Conservation (phyloP, 2,113 vertebrate species). For the Sclerurus mexicanus region DNA sequence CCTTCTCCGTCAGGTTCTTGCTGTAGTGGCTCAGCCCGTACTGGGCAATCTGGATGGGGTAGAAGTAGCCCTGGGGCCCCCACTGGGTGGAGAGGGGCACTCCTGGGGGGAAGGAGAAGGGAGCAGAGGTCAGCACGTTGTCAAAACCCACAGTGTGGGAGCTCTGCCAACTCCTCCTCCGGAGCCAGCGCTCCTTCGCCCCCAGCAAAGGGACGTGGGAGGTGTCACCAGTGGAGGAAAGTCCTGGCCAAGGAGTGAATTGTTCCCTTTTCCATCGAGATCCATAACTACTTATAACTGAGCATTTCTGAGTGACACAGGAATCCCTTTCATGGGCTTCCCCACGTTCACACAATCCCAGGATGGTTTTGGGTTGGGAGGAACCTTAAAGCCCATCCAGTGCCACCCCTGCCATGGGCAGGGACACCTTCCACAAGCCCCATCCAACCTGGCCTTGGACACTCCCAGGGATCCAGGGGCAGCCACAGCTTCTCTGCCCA, state of each 20-base stretch:
- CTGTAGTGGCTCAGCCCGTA: constrained; percentile 99
- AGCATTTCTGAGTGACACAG: background rate
- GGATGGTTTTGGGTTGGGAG: background rate
- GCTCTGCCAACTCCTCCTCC: background rate
- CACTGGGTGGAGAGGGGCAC: constrained; percentile 97
- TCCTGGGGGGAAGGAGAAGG: constrained; percentile 67
- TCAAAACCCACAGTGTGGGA: background rate
- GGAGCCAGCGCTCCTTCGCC: background rate
- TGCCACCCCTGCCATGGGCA: background rate
- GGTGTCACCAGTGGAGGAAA: background rate
- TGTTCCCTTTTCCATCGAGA: background rate
- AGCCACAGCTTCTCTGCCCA: background rate
- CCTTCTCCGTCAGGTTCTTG: constrained; percentile 94
- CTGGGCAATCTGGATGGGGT: constrained; percentile 98
- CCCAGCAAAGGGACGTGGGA: background rate
- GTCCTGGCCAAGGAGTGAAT: background rate
- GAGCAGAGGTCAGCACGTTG: rapidly evolving
- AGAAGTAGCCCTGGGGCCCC: constrained; percentile 99
- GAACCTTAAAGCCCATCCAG: background rate
- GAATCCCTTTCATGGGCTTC: background rate
- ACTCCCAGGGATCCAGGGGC: background rate
- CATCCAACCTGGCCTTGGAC: background rate
- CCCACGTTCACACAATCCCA: background rate
- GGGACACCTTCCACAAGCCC: background rate
- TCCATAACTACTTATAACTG: background rate